Base-by-base conservation (phyloP, 2,888 invertebrate genomes). In the Papilio protenor region DNA sequence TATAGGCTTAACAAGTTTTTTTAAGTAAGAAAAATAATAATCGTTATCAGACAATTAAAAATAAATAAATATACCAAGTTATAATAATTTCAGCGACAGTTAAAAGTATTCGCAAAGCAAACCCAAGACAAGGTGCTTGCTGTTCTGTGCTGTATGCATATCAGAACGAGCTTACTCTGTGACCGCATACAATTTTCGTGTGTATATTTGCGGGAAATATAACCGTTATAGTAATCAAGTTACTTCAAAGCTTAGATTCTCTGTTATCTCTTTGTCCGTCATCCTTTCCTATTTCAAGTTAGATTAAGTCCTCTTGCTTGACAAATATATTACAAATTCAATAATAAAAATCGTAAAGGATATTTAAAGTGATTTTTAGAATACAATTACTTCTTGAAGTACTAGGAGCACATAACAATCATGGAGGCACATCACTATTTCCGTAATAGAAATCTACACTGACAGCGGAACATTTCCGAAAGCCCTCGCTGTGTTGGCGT, bases 391-490 rank as follows among this genome's bases (percentile, higher is more conserved):
- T 14, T 49, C 11, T 64, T 8, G 12, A 66, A 52, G 47, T 61
- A 74, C 74, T 14, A 64, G 27, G n/a, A 18, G 27, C 11, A 33
- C 71, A 59, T 61, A 71, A 71, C 71, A 71, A 76, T 45, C 66
- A 21, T 23, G 47, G 33, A 27, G 55, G 71, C 40, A 52, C 61
- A 52, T 76, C 71, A 76, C 76, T 76, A 76, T 64, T 57, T 75
- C 76, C 76, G 72, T 52, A 49, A 61, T 76, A 72, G 76, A 64
- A 76, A 76, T 72, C 76, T 52, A 49, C 59, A 72, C 59, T 71
- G 72, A 71, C 71, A 71, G 70, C 59, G 47, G 21, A 76, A 81
- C 78, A 78, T 81, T 81, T 77, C 76, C 76, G 76, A 47, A 71
- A 72, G 71, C 76, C 70, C 59, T 76, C 59, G 71, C 71, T 40